Evolutionary conservation across 2,797 vertebrate species (phyloP).

Genomic region (Molothrus aeneus): DNA sequence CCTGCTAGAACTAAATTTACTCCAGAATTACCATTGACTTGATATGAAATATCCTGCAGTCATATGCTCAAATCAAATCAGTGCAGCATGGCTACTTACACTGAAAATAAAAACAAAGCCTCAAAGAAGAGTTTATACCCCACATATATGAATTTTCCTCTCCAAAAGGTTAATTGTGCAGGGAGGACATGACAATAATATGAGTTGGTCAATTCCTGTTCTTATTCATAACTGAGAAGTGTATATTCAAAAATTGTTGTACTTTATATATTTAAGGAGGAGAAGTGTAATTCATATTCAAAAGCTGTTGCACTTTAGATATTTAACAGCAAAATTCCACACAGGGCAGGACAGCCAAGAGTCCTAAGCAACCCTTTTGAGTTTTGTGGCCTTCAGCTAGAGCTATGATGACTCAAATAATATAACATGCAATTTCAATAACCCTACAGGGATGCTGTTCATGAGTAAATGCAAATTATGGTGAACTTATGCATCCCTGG

Average conservation of each 20-base stretch:
- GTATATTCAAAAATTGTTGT: neutral
- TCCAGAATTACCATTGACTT: neutral
- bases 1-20: neutral
- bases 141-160: neutral
- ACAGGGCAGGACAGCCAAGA: neutral
- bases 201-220: neutral
- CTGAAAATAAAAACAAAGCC: neutral
- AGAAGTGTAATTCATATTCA: neutral
- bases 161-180: neutral
- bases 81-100: neutral
- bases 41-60: neutral
- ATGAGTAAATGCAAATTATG: constrained; percentile 25
- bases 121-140: neutral
- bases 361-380: neutral
- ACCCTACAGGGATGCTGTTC: constrained; percentile 21
- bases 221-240: neutral
- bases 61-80: neutral
- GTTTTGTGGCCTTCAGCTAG: constrained; percentile 22
- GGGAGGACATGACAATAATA: neutral
- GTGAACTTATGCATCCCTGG: neutral
- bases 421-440: constrained; percentile 27
- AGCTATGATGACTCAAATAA: constrained; percentile 31
- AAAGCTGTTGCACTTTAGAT: neutral
- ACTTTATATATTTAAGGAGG: neutral
- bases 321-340: neutral